Base-by-base conservation (phyloP, 2,888 invertebrate species). In the Mythimna impura region DNA sequence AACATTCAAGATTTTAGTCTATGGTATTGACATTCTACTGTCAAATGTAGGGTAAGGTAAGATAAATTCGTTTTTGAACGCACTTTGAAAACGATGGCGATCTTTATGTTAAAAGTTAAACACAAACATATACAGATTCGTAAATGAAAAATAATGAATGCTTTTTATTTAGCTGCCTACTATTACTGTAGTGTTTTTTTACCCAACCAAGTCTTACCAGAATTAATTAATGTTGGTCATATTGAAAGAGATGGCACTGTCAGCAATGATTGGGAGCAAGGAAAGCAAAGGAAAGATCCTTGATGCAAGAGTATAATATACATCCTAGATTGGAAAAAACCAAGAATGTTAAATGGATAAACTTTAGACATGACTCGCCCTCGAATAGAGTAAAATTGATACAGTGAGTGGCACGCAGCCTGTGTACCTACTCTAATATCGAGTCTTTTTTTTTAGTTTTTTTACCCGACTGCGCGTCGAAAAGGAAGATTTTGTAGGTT, bases 21-120 rank as follows among this genome's bases (percentile, higher is more conserved):
- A 87, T 89, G 88, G 72, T 84, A 76, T 68, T 91, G 92, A 91
- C 91, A 89, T 89, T 83, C 82, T 85, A 25, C 89, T 92, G 92
- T 91, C 91, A 92, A 82, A 75, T 74, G 66, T 63, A 40, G n/a
- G 76, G 22, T 83, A 81, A n/a, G n/a, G 67, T 63, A 65, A 0
- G 20, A 17, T 17, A 54, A 69, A 70, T 71, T 76, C 74, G 68
- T 63, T 20, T 66, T 14, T 36, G 14, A 52, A 60, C 43, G 25
- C 40, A 43, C 36, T 55, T 22, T 12, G 17, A 20, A 25, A 12
- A 57, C 0, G 9, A 30, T 17, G 17, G n/a, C 62, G 22, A 54
- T 43, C 12, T 50, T 40, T 30, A 8, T 25, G 3, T 30, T 7
- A 10, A 8, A 17, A 57, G 34, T 57, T 9, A 6, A 58, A 50